These are phyloP conservation scores for Melangyna quadrimaculata DNA, from an alignment of 2,888 invertebrate genomes.

Conservation along the genomic window DNA sequence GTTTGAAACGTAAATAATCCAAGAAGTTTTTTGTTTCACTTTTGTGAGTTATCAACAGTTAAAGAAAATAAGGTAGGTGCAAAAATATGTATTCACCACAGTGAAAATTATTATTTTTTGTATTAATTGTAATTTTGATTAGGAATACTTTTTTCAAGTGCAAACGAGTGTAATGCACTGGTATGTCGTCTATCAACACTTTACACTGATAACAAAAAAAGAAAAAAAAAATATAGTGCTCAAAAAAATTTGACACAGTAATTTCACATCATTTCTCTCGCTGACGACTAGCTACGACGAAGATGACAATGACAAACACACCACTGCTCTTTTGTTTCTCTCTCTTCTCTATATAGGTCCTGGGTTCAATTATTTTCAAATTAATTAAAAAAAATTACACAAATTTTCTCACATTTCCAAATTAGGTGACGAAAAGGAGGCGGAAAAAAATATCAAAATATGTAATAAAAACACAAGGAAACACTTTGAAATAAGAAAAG, in stretches of 20 bases:
- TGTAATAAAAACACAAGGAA: slow-evolving; percentile 16
- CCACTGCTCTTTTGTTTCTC: not conserved
- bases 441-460: slow-evolving; percentile 12
- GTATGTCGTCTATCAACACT: slow-evolving; percentile 24
- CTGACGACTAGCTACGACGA: not conserved
- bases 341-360: not conserved
- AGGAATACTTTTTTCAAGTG: slow-evolving; percentile 45
- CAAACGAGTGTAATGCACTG: slow-evolving; percentile 62
- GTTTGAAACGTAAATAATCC: not conserved
- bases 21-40: not conserved
- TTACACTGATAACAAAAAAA: slow-evolving; percentile 50
- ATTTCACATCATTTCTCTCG: slow-evolving; percentile 40
- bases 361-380: slow-evolving; percentile 60
- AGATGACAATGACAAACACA: not conserved
- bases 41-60: slow-evolving; percentile 3
- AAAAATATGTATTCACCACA: not conserved
- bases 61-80: not conserved
- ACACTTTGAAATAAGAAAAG: not conserved
- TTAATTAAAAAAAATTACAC: slow-evolving; percentile 61
- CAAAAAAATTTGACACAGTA: slow-evolving; percentile 55
- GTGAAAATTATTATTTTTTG: not conserved
- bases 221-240: not conserved
- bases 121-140: slow-evolving; percentile 9
- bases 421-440: slow-evolving; percentile 2
- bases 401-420: slow-evolving; percentile 52